Evolutionary conservation across 2,888 invertebrate genomes (phyloP), one percentile per base, ranked within the genome.

Genomic region (Theretra japonica): DNA sequence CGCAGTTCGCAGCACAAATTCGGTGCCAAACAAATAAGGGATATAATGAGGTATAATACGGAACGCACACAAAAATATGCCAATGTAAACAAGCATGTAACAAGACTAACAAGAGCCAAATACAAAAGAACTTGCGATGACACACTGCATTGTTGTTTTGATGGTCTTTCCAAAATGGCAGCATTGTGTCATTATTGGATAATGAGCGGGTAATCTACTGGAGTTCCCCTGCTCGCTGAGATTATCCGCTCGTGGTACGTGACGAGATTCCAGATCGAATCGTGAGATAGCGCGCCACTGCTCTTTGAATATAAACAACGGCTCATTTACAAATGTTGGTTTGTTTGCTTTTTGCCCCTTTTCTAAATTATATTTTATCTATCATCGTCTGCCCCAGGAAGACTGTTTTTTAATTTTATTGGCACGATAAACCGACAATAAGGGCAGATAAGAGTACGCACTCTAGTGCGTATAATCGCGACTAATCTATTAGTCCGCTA

Each of bases 261-360:
- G 65, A 65, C 65, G 48, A n/a, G 65, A 41, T 65, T 60, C 23
- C 23, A 65, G 65, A 65, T 65, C 0, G 23, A 65, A 41, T 65
- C 23, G 17, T 48, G 65, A 48, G 48, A 65, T 65, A 48, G 2
- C 17, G 48, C 23, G 48, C 25, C 2, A 21, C 21, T 23, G 65
- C 41, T 23, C 48, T 48, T 48, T 23, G 48, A 65, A 48, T 65
- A 41, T 33, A 11, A 62, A 62, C 6, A 6, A 33, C 17, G 17
- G 17, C 15, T 4, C 21, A 41, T 41, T 23, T 48, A 48, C 17
- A 23, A 25, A 53, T 41, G 41, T 41, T 41, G 15, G 57, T 6
- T 57, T 57, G 56, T n/a, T n/a, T 56, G 21, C n/a, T 4, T 2
- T 57, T 23, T 57, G 25, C 41, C 41, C 15, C 15, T 41, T 41